Evolutionary conservation across 2,888 invertebrate genomes (phyloP), one percentile per base, ranked within the genome.

Genomic region (Perizoma flavofasciatum): DNA sequence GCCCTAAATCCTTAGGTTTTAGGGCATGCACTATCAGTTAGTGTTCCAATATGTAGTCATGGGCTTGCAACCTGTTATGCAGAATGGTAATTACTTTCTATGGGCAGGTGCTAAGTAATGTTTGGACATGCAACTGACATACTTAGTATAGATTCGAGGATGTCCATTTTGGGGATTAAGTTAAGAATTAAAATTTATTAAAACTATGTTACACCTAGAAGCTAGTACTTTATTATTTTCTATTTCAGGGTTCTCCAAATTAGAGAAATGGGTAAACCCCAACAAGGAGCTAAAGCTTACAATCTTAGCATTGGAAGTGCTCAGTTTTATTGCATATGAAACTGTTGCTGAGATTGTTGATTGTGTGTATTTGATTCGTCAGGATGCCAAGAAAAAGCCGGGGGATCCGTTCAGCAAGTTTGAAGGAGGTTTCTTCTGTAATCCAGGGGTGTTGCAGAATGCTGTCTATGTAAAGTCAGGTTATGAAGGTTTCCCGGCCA

Each of bases 331-430:
- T 68, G 97, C 97, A 0, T 97, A 97, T 81, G 98, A 98, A 88
- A 97, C 97, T 0, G 96, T 98, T 6, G 98, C 98, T 0, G 96
- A 97, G 80, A 94, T 98, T 59, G 95, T 97, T 2, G 98, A 98
- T 85, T 94, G 96, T 70, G 96, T 97, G 0, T 94, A 98, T 64
- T 81, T 98, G 49, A 95, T 97, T 1, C 93, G 97, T 47, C 94
- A 97, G 73, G 97, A 97, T 80, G 93, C 93, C 44, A 94, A 93
- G 65, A 94, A 94, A 78, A 94, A 93, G 46, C 85, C 90, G 45
- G 94, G 94, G 3, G 96, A 96, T 79, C 95, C 96, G 0, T 94
- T 95, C 57, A 94, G 94, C 66, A 94, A 95, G 65, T 93, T 95
- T 68, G 92, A 93, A 69, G 92, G 93, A n/a, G 94, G 94, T 0